These are phyloP conservation scores for Styela clava DNA, from an alignment of 23 tunicate species.

Conservation along the genomic window DNA sequence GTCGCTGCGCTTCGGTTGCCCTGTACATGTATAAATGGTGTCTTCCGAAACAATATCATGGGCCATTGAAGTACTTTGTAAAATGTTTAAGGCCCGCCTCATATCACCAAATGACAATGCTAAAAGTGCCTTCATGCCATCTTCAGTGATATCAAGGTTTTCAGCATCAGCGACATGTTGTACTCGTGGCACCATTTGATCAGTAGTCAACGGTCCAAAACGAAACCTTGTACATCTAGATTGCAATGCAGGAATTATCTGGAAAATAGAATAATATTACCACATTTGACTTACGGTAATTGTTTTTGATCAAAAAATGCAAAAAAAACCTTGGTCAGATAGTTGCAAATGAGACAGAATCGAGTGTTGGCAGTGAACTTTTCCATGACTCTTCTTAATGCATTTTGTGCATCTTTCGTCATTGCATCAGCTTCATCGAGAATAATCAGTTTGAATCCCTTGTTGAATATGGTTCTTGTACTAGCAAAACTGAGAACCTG, in stretches of 20 bases:
- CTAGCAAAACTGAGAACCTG: slow-evolving; percentile 87
- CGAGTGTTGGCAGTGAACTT: slow-evolving; percentile 94
- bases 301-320: neutral
- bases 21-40: slow-evolving; percentile 83
- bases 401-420: slow-evolving; percentile 99
- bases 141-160: slow-evolving; percentile 43
- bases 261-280: neutral
- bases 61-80: slow-evolving; percentile 88
- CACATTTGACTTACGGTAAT: neutral
- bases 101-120: slow-evolving; percentile 87
- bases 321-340: slow-evolving; percentile 78
- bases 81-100: slow-evolving; percentile 78
- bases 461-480: slow-evolving; percentile 83
- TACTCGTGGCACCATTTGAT: slow-evolving; percentile 93
- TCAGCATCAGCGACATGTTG: slow-evolving; percentile 73
- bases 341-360: slow-evolving; percentile 87
- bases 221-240: slow-evolving; percentile 94
- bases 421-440: slow-evolving; percentile 98
- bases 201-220: slow-evolving; percentile 75
- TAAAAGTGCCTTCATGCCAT: slow-evolving; percentile 83
- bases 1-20: slow-evolving; percentile 78
- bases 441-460: slow-evolving; percentile 93
- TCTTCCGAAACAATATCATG: slow-evolving; percentile 71
- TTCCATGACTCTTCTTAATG: slow-evolving; percentile 93
- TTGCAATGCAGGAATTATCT: slow-evolving; percentile 93